A percentile compares a stretch with the other conserved stretches of the same genome.
Evolutionary conservation across 2,888 invertebrate genomes (phyloP).

Genomic region (Oscheius sp.): DNA sequence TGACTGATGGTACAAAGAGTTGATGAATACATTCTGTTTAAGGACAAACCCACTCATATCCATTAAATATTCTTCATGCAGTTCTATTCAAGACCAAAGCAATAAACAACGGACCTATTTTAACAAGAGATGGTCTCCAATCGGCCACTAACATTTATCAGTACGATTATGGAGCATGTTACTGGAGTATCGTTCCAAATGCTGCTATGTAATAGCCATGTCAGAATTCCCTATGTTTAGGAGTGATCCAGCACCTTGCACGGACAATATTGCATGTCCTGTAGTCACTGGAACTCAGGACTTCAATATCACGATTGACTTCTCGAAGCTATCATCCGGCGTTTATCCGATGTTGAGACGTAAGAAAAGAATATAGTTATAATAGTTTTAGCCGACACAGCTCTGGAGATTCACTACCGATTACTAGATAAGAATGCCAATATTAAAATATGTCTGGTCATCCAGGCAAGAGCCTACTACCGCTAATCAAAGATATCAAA

Average conservation of each 20-base stretch:
- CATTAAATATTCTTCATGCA: not conserved
- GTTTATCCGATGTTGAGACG: not conserved
- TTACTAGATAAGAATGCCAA: not conserved
- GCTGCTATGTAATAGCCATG: not conserved
- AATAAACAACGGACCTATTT: not conserved
- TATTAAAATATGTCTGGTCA: not conserved
- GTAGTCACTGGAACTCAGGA: not conserved
- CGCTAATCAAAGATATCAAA: not conserved
- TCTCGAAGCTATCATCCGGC: not conserved
- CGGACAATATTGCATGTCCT: not conserved
- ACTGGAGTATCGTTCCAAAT: not conserved
- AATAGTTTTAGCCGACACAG: not conserved
- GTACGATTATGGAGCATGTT: not conserved
- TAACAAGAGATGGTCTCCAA: not conserved
- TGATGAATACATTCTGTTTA: not conserved
- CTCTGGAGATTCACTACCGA: not conserved
- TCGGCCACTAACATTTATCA: not conserved
- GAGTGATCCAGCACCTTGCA: not conserved
- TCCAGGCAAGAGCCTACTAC: conserved; percentile 2
- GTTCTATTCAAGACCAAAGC: conserved; percentile 1
- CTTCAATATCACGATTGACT: conserved; percentile 1
- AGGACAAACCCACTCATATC: conserved; percentile 4
- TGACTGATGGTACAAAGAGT: not conserved
- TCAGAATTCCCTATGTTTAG: too few species aligned
- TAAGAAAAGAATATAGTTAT: not conserved